phyloP scores from a whole-genome alignment of 2,888 invertebrate genomes.

The Noctua comes region DNA sequence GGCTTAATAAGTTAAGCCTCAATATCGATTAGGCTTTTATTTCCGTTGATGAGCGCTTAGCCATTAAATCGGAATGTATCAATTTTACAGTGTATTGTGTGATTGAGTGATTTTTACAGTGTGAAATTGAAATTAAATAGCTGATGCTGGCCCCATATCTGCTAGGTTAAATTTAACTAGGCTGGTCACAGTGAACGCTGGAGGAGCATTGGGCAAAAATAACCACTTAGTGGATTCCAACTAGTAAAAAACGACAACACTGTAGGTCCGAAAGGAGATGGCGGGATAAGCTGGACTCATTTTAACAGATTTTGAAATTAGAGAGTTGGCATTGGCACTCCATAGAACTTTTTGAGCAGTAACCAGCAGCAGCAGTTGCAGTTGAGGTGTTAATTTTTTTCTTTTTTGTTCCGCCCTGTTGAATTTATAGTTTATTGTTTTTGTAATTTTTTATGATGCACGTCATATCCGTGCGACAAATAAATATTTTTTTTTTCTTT shows the following conservation, averaged over 20 bases:
- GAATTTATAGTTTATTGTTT: too few relatives aligned
- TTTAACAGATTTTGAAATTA: neutral
- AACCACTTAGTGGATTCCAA: neutral
- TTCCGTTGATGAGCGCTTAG: neutral
- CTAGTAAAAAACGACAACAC: neutral
- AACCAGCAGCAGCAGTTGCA: too few relatives aligned
- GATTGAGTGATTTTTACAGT: neutral
- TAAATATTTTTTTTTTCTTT: too few relatives aligned
- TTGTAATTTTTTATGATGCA: too few relatives aligned
- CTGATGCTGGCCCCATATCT: neutral
- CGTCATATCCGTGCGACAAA: too few relatives aligned
- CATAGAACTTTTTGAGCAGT: too few relatives aligned
- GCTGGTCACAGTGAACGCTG: neutral
- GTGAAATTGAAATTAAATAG: neutral
- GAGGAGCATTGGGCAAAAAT: neutral
- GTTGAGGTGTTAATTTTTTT: too few relatives aligned
- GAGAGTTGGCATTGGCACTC: neutral
- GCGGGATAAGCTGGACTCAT: neutral
- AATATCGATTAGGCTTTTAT: neutral
- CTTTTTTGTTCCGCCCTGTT: too few relatives aligned
- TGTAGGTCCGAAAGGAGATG: neutral
- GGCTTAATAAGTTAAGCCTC: neutral
- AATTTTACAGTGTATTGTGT: neutral
- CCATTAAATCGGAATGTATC: neutral
- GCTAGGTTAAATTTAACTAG: neutral